Base-by-base conservation (phyloP, 2,797 vertebrate species). In the Silurus aristotelis region DNA sequence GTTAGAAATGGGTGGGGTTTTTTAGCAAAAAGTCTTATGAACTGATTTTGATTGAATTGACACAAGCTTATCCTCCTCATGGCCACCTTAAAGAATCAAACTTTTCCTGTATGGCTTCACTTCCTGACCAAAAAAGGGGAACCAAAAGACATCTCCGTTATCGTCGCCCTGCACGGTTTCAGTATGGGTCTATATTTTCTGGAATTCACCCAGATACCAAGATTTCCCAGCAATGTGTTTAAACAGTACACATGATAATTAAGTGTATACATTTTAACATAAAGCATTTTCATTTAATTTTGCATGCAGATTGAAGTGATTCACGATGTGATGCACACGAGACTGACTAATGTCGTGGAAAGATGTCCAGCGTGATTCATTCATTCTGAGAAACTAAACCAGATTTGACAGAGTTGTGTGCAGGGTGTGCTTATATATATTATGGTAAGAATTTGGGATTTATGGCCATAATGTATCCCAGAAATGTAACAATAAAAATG, bases 351-450 rank as follows among this genome's bases (percentile, higher is more conserved):
- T 80, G 25, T 13, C 48, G 12, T 68, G 43, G 64, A 56, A 81
- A 27, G 17, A 67, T 67, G n/a, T 80, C 63, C n/a, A 55, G 46
- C n/a, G n/a, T 80, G 79, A 80, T 67, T 80, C 79, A 81, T 81
- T 55, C 31, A 55, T 81, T 81, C 63, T 68, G 19, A 56, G 63
- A 67, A 80, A 31, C 61, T 38, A 3, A 38, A 80, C 22, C 10
- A 52, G 46, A 9, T 2, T 19, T 10, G 25, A 64, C 25, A 38
- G 13, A 80, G n/a, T 52, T 64, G 43, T 55, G 79, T 64, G 43
- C 14, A 80, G 38, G 9, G 38, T 46, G 22, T 27, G 46, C n/a
- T 67, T 55, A 20, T 17, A 81, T 67, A 31, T 63, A 63, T 31
- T 31, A 19, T 31, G 15, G 13, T 15, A 5, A 20, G 27, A 38